Percentiles rank a stretch among this genome's conserved stretches.
These are phyloP conservation scores for Entomyzon cyanotis DNA, from an alignment of 2,113 vertebrate species.

Conservation along the genomic window DNA sequence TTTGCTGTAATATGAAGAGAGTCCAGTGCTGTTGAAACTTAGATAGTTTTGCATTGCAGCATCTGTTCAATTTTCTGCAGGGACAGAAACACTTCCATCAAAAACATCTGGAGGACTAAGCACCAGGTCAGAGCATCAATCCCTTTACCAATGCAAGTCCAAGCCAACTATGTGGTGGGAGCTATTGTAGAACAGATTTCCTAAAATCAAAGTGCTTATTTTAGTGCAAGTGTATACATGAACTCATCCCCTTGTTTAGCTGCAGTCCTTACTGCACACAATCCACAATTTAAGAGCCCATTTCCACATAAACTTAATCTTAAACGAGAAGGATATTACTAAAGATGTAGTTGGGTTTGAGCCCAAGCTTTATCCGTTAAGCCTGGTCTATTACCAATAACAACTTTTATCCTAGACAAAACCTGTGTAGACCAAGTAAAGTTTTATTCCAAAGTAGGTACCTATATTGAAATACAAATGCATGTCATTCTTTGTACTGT, in stretches of 20 bases:
- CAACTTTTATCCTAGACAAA: background rate
- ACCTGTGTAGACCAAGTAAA: background rate
- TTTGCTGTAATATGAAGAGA: background rate
- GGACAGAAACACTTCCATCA: background rate
- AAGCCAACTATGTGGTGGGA: background rate
- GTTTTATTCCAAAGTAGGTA: background rate
- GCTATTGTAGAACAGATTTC: background rate
- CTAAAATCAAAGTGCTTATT: background rate
- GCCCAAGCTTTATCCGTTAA: background rate
- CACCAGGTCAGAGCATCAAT: background rate
- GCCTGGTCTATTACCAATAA: background rate
- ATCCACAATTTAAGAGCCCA: background rate
- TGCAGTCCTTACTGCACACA: background rate
- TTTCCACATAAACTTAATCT: background rate
- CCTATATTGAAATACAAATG: background rate
- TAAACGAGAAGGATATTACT: background rate
- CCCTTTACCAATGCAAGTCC: background rate
- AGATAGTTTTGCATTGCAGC: background rate
- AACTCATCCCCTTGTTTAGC: background rate
- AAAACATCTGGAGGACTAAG: background rate
- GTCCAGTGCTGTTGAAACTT: background rate
- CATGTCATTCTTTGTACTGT: background rate
- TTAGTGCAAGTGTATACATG: background rate
- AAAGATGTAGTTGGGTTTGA: background rate
- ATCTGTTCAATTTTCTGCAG: background rate